Evolutionary conservation across 1,140 invertebrate species (phyloP).

Genomic region (Nephotettix cincticeps): DNA sequence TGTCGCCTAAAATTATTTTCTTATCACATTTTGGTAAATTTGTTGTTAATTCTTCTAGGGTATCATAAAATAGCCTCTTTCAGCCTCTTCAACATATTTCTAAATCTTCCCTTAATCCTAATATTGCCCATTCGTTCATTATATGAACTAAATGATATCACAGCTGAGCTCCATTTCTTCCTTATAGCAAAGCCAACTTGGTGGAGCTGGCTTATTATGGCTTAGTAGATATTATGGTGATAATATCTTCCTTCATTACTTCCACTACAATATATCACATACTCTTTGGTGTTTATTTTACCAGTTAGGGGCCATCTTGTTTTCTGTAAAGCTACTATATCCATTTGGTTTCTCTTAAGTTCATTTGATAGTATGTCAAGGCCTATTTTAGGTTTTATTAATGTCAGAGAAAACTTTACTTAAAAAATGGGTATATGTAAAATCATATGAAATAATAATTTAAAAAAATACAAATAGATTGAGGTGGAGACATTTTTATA

Average conservation of each 20-base stretch:
- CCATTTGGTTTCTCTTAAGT: not conserved
- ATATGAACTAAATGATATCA: not conserved
- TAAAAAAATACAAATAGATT: too few species aligned
- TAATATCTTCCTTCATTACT: not conserved
- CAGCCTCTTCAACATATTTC: not conserved
- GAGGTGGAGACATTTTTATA: too few species aligned
- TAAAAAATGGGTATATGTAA: too few species aligned
- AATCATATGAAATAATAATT: too few species aligned
- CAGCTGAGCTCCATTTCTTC: not conserved
- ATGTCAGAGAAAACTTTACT: too few species aligned
- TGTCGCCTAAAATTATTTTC: not conserved
- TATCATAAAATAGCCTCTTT: not conserved
- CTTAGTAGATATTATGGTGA: too few species aligned
- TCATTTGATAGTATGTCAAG: not conserved
- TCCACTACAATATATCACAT: constrained; percentile 9
- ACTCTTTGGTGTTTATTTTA: constrained; percentile 8
- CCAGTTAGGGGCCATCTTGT: not conserved
- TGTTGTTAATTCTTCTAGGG: not conserved
- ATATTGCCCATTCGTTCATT: not conserved
- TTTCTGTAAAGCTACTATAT: not conserved
- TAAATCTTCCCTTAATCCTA: too few species aligned
- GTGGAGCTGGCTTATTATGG: too few species aligned
- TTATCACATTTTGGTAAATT: not conserved
- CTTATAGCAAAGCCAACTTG: not conserved
- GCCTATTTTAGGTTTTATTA: too few species aligned